Evolutionary conservation across 2,888 invertebrate genomes (phyloP).

Genomic region (Phengaris arion): DNA sequence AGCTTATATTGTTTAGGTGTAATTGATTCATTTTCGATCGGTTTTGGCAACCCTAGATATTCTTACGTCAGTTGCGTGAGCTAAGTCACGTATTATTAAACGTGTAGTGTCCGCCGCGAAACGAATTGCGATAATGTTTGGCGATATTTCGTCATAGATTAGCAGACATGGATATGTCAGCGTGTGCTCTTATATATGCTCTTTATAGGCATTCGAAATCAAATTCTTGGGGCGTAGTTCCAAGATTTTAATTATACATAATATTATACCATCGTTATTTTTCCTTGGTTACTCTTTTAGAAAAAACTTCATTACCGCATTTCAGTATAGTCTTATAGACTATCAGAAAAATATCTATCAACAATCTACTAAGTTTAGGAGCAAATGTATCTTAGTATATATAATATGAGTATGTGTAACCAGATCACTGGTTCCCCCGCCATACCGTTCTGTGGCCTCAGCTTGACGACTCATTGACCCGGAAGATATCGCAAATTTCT

Average conservation of each 20-base stretch:
- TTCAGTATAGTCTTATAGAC: too few species aligned
- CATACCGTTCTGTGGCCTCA: conserved; percentile 12
- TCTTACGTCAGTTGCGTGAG: conserved; percentile 23
- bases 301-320: too few species aligned
- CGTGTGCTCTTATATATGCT: not conserved
- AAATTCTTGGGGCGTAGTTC: not conserved
- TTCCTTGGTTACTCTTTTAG: too few species aligned
- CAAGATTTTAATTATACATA: not conserved
- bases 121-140: conserved; percentile 16
- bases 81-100: conserved; percentile 29
- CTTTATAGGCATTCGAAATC: not conserved
- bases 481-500: conserved; percentile 25
- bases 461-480: conserved; percentile 6
- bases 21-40: not conserved
- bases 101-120: not conserved
- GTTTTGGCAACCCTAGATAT: not conserved
- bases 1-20: too few species aligned
- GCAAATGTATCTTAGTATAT: not conserved
- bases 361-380: too few species aligned
- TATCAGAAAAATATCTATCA: too few species aligned
- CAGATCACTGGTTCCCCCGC: not conserved
- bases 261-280: too few species aligned
- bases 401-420: conserved; percentile 7
- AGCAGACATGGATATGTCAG: conserved; percentile 3
- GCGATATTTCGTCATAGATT: conserved; percentile 15